These are phyloP conservation scores for Oncopeltus fasciatus DNA, from an alignment of 1,140 invertebrate species.

Conservation along the genomic window DNA sequence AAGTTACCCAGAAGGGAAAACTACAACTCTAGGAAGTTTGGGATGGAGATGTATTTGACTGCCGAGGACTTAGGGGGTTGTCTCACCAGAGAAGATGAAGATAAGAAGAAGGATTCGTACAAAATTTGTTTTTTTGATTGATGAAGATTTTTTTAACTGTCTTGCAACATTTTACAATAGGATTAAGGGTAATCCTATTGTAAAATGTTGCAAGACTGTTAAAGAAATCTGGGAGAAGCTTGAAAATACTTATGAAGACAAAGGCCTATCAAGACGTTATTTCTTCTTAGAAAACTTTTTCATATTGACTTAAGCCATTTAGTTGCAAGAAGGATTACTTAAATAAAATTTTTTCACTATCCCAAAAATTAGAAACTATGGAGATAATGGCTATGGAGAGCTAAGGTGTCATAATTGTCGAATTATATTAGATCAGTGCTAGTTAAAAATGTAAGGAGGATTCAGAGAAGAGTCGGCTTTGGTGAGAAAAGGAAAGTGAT, in stretches of 20 bases:
- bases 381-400: no score
- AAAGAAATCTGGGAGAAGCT: slow-evolving; percentile 20
- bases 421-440: no score
- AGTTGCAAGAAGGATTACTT: background rate
- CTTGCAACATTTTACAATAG: no score
- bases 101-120: background rate
- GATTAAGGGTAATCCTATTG: no score
- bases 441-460: no score
- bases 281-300: slow-evolving; percentile 19
- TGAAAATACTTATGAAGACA: slow-evolving; percentile 21
- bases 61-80: slow-evolving; percentile 24
- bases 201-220: slow-evolving; percentile 11
- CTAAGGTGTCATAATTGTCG: no score
- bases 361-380: background rate
- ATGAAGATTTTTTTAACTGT: background rate
- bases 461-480: no score
- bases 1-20: slow-evolving; percentile 12
- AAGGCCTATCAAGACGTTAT: slow-evolving; percentile 18
- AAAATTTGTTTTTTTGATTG: background rate
- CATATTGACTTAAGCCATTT: background rate
- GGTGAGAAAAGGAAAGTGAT: no score
- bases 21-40: slow-evolving; percentile 24
- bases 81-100: slow-evolving; percentile 15
- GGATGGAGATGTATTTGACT: slow-evolving; percentile 25
- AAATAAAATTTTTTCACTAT: background rate